Evolutionary conservation across 2,797 vertebrate species (phyloP), one percentile per base, ranked within the genome.

Genomic region (Vultur gryphus): DNA sequence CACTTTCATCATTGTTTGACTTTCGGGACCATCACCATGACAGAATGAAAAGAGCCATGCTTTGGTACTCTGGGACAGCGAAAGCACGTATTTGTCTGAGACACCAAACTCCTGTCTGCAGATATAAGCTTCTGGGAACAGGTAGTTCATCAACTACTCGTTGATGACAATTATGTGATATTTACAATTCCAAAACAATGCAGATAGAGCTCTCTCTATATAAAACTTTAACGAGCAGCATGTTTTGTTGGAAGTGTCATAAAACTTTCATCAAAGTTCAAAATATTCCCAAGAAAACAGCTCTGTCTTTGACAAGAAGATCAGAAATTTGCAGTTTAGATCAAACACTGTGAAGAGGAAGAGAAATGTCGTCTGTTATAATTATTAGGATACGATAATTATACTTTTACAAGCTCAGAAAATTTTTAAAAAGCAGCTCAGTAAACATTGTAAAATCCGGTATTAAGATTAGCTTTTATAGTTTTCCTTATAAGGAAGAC

Each of bases 181-280:
- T 97, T 96, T 96, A 87, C 95, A 81, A 97, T 94, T 97, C 92
- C 96, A 97, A 98, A 97, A 96, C 86, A 97, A 97, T 96, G 89
- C 90, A 96, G 95, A 97, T 96, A 97, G 97, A 97, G 87, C 82
- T 92, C 96, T 93, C 95, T 90, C 5, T 25, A 0, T 79, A 96
- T 98, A 81, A 96, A 97, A 97, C 72, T 97, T 97, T 97, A 97
- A 98, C 89, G 69, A 97, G 91, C 87, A 97, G 81, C 95, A 95
- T 88, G 97, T 94, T 97, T 97, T 96, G 84, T 97, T 96, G 95
- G 83, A 96, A 97, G 72, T 94, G 96, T 96, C 92, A 98, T 98
- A 96, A 98, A 98, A 97, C 77, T 98, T 98, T 98, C 95, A 98
- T 97, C 94, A 97, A 98, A 98, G 95, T 97, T 98, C 95, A 97